A percentile compares a stretch with the other conserved stretches of the same genome.
Conservation (phyloP, 1,140 invertebrate species). For the Platorchestia sp. region DNA sequence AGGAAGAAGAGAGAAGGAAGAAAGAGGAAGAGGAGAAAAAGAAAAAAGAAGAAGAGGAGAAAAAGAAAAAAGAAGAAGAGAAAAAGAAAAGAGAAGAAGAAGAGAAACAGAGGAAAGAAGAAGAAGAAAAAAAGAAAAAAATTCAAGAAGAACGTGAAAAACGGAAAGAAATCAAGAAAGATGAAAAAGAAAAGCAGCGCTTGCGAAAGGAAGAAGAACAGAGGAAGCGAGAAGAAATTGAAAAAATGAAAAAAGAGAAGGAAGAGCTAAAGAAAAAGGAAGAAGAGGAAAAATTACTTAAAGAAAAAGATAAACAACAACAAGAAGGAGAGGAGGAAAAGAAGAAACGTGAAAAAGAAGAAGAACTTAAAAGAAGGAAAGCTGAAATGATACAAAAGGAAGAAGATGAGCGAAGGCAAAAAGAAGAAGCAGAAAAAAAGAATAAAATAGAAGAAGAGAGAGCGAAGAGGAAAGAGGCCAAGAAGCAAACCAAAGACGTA, state of each 20-base stretch:
- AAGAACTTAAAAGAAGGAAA: neutral
- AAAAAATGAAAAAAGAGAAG: neutral
- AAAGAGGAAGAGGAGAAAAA: constrained; percentile 20
- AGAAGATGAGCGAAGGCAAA: neutral
- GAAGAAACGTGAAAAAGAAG: constrained; percentile 27
- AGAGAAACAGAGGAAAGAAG: neutral
- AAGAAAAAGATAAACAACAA: neutral
- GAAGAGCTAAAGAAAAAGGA: neutral
- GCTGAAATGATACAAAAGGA: neutral
- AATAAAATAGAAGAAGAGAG: constrained; percentile 40
- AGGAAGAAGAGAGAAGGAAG: neutral
- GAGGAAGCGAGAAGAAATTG: neutral
- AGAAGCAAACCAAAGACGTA: constrained; percentile 20
- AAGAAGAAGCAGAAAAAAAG: neutral
- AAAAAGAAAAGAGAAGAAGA: neutral
- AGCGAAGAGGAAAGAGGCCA: constrained; percentile 22
- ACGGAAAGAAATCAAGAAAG: constrained; percentile 4
- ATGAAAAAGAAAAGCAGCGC: neutral
- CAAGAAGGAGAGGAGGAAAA: neutral
- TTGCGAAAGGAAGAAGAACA: neutral
- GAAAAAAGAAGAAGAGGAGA: neutral
- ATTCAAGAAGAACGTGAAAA: constrained; percentile 30
- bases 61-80: neutral
- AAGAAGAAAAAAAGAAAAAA: constrained; percentile 28
- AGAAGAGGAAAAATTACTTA: neutral